Evolutionary conservation across 2,888 invertebrate species (phyloP).

Genomic region (Crepidodera aurea): DNA sequence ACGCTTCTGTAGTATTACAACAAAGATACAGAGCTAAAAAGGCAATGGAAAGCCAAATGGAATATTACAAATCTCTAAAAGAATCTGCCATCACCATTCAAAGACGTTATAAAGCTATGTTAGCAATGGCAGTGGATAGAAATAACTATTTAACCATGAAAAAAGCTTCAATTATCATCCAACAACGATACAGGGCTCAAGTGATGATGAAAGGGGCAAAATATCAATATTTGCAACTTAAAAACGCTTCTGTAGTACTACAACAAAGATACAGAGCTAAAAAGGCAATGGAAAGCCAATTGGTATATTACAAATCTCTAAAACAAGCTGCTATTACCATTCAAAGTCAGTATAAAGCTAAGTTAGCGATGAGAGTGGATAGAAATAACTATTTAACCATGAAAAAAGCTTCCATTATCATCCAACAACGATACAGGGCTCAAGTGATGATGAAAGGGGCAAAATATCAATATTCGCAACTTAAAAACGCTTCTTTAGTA

Average conservation of each 20-base stretch:
- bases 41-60: conserved; percentile 35
- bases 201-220: conserved; percentile 12
- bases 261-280: conserved; percentile 37
- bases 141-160: conserved; percentile 54
- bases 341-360: conserved; percentile 64
- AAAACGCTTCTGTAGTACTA: conserved; percentile 29
- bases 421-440: conserved; percentile 57
- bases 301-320: conserved; percentile 43
- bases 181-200: conserved; percentile 53
- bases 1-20: conserved; percentile 34
- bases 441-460: conserved; percentile 10
- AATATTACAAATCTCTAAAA: conserved; percentile 44
- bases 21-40: conserved; percentile 30
- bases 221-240: conserved; percentile 22
- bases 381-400: conserved; percentile 56
- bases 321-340: conserved; percentile 53
- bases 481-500: conserved; percentile 30
- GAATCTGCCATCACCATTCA: conserved; percentile 60
- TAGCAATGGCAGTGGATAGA: conserved; percentile 52
- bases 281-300: conserved; percentile 36
- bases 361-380: conserved; percentile 49
- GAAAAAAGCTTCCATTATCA: conserved; percentile 53
- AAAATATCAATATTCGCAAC: conserved; percentile 15
- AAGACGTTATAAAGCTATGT: conserved; percentile 61
- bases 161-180: conserved; percentile 56